A percentile compares a stretch with the other conserved stretches of the same genome.
Evolutionary conservation across 2,888 invertebrate species (phyloP).

Genomic region (Amorpha juglandis): DNA sequence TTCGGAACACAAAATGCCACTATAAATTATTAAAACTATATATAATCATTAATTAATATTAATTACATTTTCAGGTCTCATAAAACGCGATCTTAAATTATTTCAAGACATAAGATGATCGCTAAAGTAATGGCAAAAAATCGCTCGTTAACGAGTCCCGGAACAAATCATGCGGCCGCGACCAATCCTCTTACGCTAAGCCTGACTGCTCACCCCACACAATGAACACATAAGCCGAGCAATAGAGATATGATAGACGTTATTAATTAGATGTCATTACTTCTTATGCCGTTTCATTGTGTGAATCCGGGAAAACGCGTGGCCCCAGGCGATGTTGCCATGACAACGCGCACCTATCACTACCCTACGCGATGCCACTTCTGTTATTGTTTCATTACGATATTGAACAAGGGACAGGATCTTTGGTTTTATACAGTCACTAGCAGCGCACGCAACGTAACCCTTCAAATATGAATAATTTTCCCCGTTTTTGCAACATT

Average conservation of each 20-base stretch:
- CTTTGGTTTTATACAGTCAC: not conserved
- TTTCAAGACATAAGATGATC: conserved; percentile 42
- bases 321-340: conserved; percentile 58
- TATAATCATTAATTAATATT: too few relatives aligned
- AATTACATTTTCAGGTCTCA: not conserved
- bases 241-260: conserved; percentile 83
- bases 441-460: too few relatives aligned
- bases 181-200: conserved; percentile 80
- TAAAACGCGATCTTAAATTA: conserved; percentile 24
- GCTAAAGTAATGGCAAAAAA: conserved; percentile 55
- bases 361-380: conserved; percentile 10
- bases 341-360: conserved; percentile 44
- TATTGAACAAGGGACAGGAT: not conserved
- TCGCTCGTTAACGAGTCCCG: conserved; percentile 66
- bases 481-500: too few relatives aligned
- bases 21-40: too few relatives aligned
- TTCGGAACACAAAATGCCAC: too few relatives aligned
- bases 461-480: too few relatives aligned
- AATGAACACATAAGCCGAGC: conserved; percentile 66
- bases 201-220: conserved; percentile 50
- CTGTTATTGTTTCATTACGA: conserved; percentile 17
- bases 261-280: conserved; percentile 83
- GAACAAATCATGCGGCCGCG: conserved; percentile 76
- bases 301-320: conserved; percentile 65
- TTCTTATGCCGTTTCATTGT: conserved; percentile 80